phyloP scores from a whole-genome alignment of 2,797 vertebrate genomes.

The Orestias chungarensis region DNA sequence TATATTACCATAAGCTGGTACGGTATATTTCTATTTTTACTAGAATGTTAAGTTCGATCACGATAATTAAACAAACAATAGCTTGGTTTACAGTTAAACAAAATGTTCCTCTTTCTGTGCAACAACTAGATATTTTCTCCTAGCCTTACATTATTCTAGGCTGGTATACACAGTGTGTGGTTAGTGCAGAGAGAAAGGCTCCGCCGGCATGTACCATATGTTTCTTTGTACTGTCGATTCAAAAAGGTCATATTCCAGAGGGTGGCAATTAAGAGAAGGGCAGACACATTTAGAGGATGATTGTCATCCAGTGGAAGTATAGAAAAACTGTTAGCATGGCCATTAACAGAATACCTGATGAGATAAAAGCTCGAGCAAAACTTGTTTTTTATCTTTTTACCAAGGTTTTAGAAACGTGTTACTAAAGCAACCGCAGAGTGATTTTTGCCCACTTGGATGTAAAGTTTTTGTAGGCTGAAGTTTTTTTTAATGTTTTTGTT shows the following conservation, averaged over 20 bases:
- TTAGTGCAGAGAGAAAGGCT: neutral
- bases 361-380: neutral
- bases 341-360: neutral
- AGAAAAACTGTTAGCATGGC: neutral
- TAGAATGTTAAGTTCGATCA: neutral
- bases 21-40: neutral
- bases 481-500: neutral
- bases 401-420: neutral
- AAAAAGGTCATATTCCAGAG: constrained; percentile 12
- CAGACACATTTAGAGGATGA: neutral
- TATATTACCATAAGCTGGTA: neutral
- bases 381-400: neutral
- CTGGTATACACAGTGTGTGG: neutral
- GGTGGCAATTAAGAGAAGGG: neutral
- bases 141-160: neutral
- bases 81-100: neutral
- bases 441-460: neutral
- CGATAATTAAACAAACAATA: neutral
- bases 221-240: neutral
- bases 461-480: neutral
- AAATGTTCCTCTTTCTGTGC: neutral
- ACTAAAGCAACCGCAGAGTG: neutral
- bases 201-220: neutral
- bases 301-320: neutral
- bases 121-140: neutral